Evolutionary conservation across 2,113 vertebrate species (phyloP), one percentile per base, ranked within the genome.

Genomic region (Asarcornis scutulata): DNA sequence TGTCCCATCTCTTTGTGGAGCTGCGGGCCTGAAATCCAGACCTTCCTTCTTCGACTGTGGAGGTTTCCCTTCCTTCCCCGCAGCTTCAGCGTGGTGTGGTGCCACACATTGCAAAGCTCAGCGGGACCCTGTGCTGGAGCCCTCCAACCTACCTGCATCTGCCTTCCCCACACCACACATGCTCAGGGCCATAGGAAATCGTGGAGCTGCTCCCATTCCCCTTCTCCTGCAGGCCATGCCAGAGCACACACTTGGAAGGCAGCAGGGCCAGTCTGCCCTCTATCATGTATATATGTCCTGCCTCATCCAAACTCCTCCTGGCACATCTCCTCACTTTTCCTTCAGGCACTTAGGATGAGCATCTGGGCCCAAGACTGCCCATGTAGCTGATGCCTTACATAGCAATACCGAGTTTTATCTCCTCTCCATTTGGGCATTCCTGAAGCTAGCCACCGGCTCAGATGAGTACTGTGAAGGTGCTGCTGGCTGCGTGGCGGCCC

Each of bases 251-350:
- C 36, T 20, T 42, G 60, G 15, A 55, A 75, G 25, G 29, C 48
- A 83, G 29, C 58, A 83, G 31, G 50, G 18, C 22, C 68, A 52
- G 40, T 34, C 40, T 82, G 40, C 40, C 38, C 63, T 46, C 52
- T 21, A 6, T 26, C 0, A 0, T 46, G 12, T 18, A n/a, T 18
- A 29, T 1, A 2, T 68, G n/a, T 50, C n/a, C 48, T 68, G 1
- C 50, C 52, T 64, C 56, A 56, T 78, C 12, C 29, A 68, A 58
- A 50, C 68, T 77, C 2, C 31, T 92, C 22, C n/a, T 77, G 67
- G 42, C 53, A 58, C 0, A 0, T 25, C 18, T 53, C 27, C n/a
- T 67, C 22, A 40, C 56, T 84, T 83, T 78, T 75, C 40, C 53
- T 46, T 89, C 42, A 84, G 17, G 5, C 44, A 52, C 55, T 88